Evolutionary conservation across 2,888 invertebrate genomes (phyloP).

Genomic region (Criorhina ranunculi): DNA sequence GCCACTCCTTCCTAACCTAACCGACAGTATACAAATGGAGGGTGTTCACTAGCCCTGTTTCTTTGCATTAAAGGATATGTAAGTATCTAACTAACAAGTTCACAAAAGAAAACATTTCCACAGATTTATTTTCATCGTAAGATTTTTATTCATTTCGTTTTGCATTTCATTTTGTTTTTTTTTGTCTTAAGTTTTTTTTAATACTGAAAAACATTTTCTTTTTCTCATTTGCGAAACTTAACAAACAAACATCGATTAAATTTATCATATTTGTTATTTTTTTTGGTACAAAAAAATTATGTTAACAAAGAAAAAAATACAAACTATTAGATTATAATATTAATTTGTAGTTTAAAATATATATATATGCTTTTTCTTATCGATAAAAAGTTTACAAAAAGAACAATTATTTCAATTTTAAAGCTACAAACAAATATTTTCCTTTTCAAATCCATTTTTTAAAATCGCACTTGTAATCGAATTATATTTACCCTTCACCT

Average conservation of each 20-base stretch:
- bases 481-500: background rate
- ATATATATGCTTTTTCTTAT: slow-evolving; percentile 1
- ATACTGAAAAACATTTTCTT: slow-evolving; percentile 56
- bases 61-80: no score
- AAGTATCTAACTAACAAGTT: no score
- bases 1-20: no score
- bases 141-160: slow-evolving; percentile 69
- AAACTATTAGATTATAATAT: slow-evolving; percentile 37
- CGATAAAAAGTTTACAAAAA: background rate
- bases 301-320: slow-evolving; percentile 23
- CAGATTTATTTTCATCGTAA: slow-evolving; percentile 32
- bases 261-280: slow-evolving; percentile 28
- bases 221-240: slow-evolving; percentile 54
- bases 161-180: slow-evolving; percentile 37
- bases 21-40: no score
- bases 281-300: slow-evolving; percentile 63
- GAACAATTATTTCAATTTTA: background rate
- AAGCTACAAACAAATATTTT: slow-evolving; percentile 37
- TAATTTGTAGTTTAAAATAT: slow-evolving; percentile 11
- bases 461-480: background rate
- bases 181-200: slow-evolving; percentile 30
- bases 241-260: slow-evolving; percentile 65
- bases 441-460: background rate
- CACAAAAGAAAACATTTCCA: background rate
- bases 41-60: no score